Percentiles rank a stretch among this genome's conserved stretches.
These are phyloP conservation scores for Augochlora pura DNA, from an alignment of 1,140 invertebrate species.

Conservation along the genomic window DNA sequence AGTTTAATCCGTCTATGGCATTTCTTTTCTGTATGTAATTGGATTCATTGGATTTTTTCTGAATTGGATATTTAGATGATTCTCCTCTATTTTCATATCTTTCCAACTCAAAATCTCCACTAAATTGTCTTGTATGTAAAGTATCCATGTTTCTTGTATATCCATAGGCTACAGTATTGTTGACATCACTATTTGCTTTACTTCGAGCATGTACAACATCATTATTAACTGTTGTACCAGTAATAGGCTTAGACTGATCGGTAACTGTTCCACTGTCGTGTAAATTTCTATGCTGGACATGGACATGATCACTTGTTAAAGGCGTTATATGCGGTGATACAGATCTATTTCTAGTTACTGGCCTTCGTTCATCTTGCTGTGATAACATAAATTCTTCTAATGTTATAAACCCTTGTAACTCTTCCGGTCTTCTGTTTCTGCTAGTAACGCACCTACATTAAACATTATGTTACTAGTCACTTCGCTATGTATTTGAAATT, in stretches of 20 bases:
- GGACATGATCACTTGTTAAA: conserved; percentile 69
- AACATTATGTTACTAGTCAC: not conserved
- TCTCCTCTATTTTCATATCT: conserved; percentile 37
- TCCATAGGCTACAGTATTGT: conserved; percentile 25
- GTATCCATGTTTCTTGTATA: conserved; percentile 28
- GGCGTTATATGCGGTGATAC: conserved; percentile 58
- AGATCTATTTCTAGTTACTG: conserved; percentile 43
- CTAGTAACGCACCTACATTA: conserved; percentile 40
- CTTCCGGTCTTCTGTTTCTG: conserved; percentile 68
- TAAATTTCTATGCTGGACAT: conserved; percentile 67
- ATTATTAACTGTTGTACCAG: conserved; percentile 50
- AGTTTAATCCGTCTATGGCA: conserved; percentile 43
- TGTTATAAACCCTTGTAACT: conserved; percentile 82
- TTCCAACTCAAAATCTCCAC: conserved; percentile 16
- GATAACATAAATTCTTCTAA: conserved; percentile 88
- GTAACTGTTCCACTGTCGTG: conserved; percentile 40
- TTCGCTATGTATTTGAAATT: not conserved
- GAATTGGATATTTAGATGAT: conserved; percentile 26
- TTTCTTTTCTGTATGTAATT: conserved; percentile 50
- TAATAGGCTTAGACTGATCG: conserved; percentile 30
- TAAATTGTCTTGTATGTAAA: conserved; percentile 6
- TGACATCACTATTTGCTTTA: conserved; percentile 60
- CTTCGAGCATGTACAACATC: conserved; percentile 62
- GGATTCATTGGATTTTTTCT: conserved; percentile 51
- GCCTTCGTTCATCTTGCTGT: conserved; percentile 83